Evolutionary conservation across 2,888 invertebrate species (phyloP).

Genomic region (Cantharis nigra): DNA sequence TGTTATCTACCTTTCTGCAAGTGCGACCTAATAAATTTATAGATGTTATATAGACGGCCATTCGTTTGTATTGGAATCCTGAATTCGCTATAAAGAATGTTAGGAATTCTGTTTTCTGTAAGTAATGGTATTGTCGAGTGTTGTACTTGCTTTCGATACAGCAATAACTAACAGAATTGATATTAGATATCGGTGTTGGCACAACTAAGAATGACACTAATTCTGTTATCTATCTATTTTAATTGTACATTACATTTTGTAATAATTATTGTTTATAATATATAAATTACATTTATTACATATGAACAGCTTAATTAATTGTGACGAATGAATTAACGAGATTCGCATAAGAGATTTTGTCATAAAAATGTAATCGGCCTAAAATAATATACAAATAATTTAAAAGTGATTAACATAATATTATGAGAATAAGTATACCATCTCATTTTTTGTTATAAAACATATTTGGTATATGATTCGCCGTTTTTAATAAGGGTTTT

Average conservation of each 20-base stretch:
- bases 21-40: constrained; percentile 16
- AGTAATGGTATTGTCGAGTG: constrained; percentile 54
- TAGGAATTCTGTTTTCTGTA: constrained; percentile 52
- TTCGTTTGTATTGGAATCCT: constrained; percentile 36
- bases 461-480: too few relatives aligned
- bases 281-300: too few relatives aligned
- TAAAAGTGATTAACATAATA: too few relatives aligned
- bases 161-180: constrained; percentile 47
- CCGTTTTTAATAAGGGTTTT: too few relatives aligned
- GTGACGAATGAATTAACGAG: too few relatives aligned
- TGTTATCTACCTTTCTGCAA: constrained; percentile 1
- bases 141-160: constrained; percentile 46
- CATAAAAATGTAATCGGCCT: too few relatives aligned
- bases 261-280: too few relatives aligned
- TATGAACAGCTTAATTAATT: too few relatives aligned
- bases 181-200: constrained; percentile 40
- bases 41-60: constrained; percentile 24
- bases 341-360: too few relatives aligned
- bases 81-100: constrained; percentile 45
- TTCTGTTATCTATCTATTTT: not conserved
- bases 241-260: not conserved
- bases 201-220: not conserved
- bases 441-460: too few relatives aligned
- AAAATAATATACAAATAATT: too few relatives aligned
- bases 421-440: too few relatives aligned